These are phyloP conservation scores for Tyrannus savana DNA, from an alignment of 2,113 vertebrate genomes.

Conservation along the genomic window DNA sequence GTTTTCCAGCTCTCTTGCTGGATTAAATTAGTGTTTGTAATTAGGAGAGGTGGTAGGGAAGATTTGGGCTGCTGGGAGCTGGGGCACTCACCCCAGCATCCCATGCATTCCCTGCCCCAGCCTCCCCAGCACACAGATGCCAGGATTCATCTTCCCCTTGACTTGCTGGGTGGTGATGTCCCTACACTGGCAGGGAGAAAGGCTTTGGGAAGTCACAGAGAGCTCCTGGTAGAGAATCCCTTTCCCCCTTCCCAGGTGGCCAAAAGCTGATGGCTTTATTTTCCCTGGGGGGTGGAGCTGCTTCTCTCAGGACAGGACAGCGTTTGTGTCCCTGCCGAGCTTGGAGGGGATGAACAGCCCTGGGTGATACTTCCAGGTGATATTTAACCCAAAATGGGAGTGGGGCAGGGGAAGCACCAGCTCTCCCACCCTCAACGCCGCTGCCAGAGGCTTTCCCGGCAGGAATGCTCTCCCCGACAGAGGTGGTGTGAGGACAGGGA, in stretches of 20 bases:
- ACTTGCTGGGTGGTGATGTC: fast-evolving
- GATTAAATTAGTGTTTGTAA: background rate
- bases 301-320: background rate
- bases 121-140: background rate
- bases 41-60: background rate
- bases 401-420: background rate
- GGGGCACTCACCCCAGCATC: too few relatives aligned
- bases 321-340: background rate
- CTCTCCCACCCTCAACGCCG: fast-evolving
- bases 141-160: too few relatives aligned
- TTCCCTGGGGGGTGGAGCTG: background rate
- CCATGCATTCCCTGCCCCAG: fast-evolving
- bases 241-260: fast-evolving
- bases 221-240: too few relatives aligned
- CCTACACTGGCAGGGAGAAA: background rate
- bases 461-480: fast-evolving
- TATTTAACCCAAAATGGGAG: fast-evolving
- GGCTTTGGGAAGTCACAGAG: background rate
- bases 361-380: background rate
- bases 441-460: fast-evolving
- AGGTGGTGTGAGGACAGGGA: background rate
- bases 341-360: background rate
- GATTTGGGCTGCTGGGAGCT: background rate
- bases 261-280: background rate
- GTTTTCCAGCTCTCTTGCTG: background rate